Conservation (phyloP, 2,113 vertebrate species). For the Galbula dea region DNA sequence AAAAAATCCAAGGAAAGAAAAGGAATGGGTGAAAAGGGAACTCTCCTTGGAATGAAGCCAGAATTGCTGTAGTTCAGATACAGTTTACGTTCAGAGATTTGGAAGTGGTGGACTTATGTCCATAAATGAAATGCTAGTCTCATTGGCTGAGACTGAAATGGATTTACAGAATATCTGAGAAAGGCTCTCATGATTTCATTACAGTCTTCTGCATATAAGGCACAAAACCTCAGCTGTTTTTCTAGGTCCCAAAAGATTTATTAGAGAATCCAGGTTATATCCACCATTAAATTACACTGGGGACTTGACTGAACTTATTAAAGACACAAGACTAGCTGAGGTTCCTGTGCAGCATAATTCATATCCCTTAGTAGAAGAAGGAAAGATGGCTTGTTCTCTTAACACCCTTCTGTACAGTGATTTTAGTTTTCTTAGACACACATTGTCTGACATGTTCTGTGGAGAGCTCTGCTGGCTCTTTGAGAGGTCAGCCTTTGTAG, state of each 20-base stretch:
- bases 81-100: background rate
- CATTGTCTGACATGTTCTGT: background rate
- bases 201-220: background rate
- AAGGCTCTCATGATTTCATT: background rate
- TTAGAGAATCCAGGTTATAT: background rate
- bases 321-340: background rate
- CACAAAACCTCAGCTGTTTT: background rate
- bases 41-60: background rate
- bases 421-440: background rate
- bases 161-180: background rate
- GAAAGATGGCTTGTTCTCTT: background rate
- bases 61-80: background rate
- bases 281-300: background rate
- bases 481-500: background rate
- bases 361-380: background rate
- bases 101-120: background rate
- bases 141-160: background rate
- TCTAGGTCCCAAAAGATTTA: background rate
- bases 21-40: background rate
- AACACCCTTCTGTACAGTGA: background rate
- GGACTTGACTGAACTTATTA: background rate
- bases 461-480: background rate
- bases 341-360: background rate
- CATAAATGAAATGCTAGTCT: background rate
- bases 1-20: background rate